Evolutionary conservation across 2,888 invertebrate genomes (phyloP).

Genomic region (Eristalinus aeneus): DNA sequence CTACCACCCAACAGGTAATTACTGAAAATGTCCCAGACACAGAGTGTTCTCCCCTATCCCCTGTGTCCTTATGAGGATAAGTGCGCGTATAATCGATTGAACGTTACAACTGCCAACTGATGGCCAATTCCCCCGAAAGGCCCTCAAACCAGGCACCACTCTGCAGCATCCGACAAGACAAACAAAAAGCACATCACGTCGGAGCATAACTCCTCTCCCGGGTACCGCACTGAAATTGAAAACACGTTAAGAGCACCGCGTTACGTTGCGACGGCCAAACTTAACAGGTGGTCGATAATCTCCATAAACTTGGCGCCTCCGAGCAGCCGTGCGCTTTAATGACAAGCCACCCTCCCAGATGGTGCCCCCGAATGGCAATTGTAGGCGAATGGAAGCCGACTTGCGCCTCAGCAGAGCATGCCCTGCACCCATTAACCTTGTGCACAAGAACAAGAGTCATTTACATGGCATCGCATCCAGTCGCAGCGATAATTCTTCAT

Average conservation of each 20-base stretch:
- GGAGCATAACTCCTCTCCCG: background rate
- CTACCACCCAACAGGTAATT: background rate
- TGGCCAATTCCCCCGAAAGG: background rate
- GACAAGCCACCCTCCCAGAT: background rate
- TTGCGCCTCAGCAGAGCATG: background rate
- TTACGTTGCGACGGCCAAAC: background rate
- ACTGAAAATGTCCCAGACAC: background rate
- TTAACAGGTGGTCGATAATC: constrained; percentile 44
- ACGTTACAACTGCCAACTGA: background rate
- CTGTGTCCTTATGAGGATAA: background rate
- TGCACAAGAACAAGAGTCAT: background rate
- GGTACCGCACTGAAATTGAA: constrained; percentile 8
- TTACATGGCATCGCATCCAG: background rate
- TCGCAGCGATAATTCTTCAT: constrained; percentile 31
- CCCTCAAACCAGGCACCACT: background rate
- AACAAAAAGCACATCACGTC: background rate
- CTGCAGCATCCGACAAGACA: background rate
- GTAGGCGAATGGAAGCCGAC: background rate
- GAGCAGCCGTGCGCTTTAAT: background rate
- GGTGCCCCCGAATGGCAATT: background rate
- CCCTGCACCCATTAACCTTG: constrained; percentile 13
- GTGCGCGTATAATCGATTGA: background rate
- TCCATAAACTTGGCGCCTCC: constrained; percentile 29
- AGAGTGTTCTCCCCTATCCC: background rate
- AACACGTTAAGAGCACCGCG: background rate